Evolutionary conservation across 2,113 vertebrate genomes (phyloP).

Genomic region (Myocastor coypus): DNA sequence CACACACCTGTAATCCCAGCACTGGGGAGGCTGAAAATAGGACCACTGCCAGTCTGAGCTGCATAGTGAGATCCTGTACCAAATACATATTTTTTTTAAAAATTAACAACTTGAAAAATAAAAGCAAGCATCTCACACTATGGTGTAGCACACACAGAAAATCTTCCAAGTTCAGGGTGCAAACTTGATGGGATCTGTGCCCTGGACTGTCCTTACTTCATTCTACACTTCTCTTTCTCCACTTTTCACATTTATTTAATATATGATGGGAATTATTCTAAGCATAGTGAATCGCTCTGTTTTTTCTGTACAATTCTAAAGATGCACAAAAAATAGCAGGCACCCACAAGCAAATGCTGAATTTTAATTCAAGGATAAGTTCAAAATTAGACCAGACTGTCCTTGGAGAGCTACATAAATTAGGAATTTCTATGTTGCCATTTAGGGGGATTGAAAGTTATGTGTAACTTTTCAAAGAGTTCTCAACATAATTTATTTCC

Average conservation of each 20-base stretch:
- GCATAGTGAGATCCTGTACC: too few relatives aligned
- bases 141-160: neutral
- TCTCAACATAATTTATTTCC: neutral
- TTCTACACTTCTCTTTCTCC: neutral
- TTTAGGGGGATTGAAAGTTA: neutral
- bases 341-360: neutral
- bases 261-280: conserved; percentile 11
- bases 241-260: conserved; percentile 31
- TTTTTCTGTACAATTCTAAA: neutral
- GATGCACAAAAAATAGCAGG: neutral
- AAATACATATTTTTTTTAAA: too few relatives aligned
- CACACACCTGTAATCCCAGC: too few relatives aligned
- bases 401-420: neutral
- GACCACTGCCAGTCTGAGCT: too few relatives aligned
- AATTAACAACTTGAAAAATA: neutral
- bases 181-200: neutral
- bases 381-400: conserved; percentile 15
- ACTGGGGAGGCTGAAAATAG: too few relatives aligned
- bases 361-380: conserved; percentile 1
- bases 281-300: neutral
- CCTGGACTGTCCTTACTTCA: neutral
- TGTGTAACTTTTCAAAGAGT: conserved; percentile 1
- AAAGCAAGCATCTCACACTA: neutral
- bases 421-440: neutral
- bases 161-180: conserved; percentile 6